Evolutionary conservation across 2,113 vertebrate species (phyloP).

Genomic region (Lanius ludovicianus): DNA sequence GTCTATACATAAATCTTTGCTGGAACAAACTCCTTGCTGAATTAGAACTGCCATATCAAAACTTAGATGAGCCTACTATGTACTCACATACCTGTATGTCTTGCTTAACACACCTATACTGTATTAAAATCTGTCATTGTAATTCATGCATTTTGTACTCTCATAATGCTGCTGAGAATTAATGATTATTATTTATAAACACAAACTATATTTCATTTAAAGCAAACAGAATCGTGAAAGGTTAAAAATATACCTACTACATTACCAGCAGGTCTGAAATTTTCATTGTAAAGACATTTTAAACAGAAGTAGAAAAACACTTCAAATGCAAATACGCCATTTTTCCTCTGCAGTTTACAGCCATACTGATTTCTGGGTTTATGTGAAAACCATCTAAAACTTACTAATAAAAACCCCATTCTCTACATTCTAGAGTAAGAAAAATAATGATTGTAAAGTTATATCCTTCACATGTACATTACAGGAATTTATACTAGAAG

Average conservation of each 20-base stretch:
- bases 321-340: neutral
- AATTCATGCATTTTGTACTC: neutral
- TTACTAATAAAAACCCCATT: neutral
- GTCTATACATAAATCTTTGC: neutral
- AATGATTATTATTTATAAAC: neutral
- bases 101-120: neutral
- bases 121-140: neutral
- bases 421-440: neutral
- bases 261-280: neutral
- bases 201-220: neutral
- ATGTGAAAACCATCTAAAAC: neutral
- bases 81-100: neutral
- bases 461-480: neutral
- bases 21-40: neutral
- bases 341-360: neutral
- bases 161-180: neutral
- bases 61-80: neutral
- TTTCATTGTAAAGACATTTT: neutral
- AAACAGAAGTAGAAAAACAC: neutral
- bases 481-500: neutral
- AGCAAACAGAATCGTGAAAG: neutral
- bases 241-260: neutral
- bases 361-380: neutral
- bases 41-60: neutral
- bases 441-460: slow-evolving; percentile 21